Evolutionary conservation across 2,888 invertebrate genomes (phyloP).

Genomic region (Campoplex capitator): DNA sequence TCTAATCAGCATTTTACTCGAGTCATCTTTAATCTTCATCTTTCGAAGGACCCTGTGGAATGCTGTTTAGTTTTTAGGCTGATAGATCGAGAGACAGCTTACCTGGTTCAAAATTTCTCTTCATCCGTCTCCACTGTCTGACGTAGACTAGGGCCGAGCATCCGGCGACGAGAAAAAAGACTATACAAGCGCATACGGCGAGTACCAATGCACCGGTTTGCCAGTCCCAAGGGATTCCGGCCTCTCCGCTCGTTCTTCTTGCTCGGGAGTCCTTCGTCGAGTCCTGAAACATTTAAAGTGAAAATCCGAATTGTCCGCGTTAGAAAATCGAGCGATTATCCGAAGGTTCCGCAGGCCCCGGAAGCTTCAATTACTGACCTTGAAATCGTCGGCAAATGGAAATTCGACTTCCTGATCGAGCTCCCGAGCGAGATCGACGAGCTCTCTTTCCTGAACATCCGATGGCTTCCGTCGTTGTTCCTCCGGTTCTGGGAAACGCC

Average conservation of each 20-base stretch:
- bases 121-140: slow-evolving; percentile 92
- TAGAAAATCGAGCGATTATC: background rate
- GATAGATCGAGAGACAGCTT: slow-evolving; percentile 71
- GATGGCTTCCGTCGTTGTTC: slow-evolving; percentile 60
- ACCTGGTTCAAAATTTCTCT: slow-evolving; percentile 92
- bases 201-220: slow-evolving; percentile 90
- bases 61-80: background rate
- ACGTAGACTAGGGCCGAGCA: slow-evolving; percentile 92
- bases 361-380: background rate
- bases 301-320: background rate
- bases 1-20: background rate
- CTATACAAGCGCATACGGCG: slow-evolving; percentile 91
- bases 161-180: slow-evolving; percentile 92
- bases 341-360: background rate
- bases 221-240: slow-evolving; percentile 89
- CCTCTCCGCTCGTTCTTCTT: slow-evolving; percentile 78
- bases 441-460: slow-evolving; percentile 39
- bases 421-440: slow-evolving; percentile 31
- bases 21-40: background rate
- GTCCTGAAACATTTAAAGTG: slow-evolving; percentile 61
- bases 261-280: slow-evolving; percentile 68
- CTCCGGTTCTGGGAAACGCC: slow-evolving; percentile 71
- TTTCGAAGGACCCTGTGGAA: background rate
- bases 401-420: slow-evolving; percentile 51
- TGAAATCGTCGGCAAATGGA: slow-evolving; percentile 35